phyloP scores from a whole-genome alignment of 2,888 invertebrate species.

The Biston betularia region DNA sequence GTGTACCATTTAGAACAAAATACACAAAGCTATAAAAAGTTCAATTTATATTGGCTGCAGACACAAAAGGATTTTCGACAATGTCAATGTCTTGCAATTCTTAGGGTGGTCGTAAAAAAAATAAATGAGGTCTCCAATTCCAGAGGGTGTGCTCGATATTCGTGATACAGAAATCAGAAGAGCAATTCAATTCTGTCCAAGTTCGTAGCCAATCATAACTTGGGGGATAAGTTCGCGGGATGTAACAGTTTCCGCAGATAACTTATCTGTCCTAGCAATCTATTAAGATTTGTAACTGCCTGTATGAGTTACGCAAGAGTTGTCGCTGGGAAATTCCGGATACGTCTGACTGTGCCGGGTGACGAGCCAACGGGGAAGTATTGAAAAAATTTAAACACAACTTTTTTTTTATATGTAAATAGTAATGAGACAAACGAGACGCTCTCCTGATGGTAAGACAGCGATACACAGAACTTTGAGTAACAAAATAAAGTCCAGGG shows the following conservation, averaged over 20 bases:
- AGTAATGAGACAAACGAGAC: too few species aligned
- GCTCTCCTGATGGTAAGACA: too few species aligned
- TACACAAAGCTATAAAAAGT: slow-evolving; percentile 23
- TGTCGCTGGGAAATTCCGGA: background rate
- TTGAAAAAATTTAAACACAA: too few species aligned
- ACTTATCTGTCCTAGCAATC: slow-evolving; percentile 31
- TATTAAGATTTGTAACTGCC: slow-evolving; percentile 28
- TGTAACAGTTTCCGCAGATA: slow-evolving; percentile 31
- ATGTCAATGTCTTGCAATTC: slow-evolving; percentile 32
- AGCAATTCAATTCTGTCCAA: slow-evolving; percentile 44
- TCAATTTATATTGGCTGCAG: slow-evolving; percentile 20
- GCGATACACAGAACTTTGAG: too few species aligned
- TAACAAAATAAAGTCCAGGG: too few species aligned
- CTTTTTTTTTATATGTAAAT: too few species aligned
- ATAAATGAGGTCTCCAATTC: slow-evolving; percentile 38
- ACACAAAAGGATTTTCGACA: slow-evolving; percentile 29
- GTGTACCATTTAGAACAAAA: slow-evolving; percentile 18
- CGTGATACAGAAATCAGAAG: slow-evolving; percentile 40
- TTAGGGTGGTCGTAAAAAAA: slow-evolving; percentile 42
- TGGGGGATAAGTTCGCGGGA: slow-evolving; percentile 34
- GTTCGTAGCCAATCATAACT: slow-evolving; percentile 48
- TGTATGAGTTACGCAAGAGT: background rate
- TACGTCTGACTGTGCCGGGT: background rate
- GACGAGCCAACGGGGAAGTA: too few species aligned
- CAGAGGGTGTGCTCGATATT: slow-evolving; percentile 41